These are phyloP conservation scores for Eupsittula cactorum DNA, from an alignment of 2,113 vertebrate genomes.

Conservation along the genomic window DNA sequence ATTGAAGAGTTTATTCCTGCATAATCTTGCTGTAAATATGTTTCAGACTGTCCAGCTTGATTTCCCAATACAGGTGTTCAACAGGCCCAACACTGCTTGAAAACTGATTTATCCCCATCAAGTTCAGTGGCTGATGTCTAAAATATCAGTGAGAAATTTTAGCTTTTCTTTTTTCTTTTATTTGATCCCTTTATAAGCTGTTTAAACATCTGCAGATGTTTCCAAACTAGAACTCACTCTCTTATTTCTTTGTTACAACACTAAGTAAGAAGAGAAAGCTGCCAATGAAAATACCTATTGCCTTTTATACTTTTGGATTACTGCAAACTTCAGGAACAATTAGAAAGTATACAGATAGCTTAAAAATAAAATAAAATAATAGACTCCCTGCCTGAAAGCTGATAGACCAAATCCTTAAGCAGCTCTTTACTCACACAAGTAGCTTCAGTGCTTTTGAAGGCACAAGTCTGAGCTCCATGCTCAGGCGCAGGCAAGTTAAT, in stretches of 20 bases:
- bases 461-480: not conserved
- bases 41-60: not conserved
- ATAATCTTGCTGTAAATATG: not conserved
- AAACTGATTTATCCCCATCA: not conserved
- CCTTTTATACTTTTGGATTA: not conserved
- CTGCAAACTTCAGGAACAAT: conserved; percentile 22
- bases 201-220: not conserved
- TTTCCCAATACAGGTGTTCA: not conserved
- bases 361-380: not conserved
- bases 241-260: not conserved
- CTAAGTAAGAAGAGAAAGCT: not conserved
- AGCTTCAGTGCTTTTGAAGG: not conserved
- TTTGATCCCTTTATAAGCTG: conserved; percentile 5
- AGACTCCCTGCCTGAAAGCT: not conserved
- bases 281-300: not conserved
- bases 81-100: not conserved
- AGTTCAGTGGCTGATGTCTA: not conserved
- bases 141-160: not conserved
- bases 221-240: not conserved
- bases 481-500: not conserved
- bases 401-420: conserved; percentile 25
- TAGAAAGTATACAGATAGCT: not conserved
- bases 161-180: not conserved
- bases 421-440: not conserved
- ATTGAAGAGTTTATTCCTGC: not conserved